phyloP scores from a whole-genome alignment of 2,113 vertebrate genomes.

The Columba livia region DNA sequence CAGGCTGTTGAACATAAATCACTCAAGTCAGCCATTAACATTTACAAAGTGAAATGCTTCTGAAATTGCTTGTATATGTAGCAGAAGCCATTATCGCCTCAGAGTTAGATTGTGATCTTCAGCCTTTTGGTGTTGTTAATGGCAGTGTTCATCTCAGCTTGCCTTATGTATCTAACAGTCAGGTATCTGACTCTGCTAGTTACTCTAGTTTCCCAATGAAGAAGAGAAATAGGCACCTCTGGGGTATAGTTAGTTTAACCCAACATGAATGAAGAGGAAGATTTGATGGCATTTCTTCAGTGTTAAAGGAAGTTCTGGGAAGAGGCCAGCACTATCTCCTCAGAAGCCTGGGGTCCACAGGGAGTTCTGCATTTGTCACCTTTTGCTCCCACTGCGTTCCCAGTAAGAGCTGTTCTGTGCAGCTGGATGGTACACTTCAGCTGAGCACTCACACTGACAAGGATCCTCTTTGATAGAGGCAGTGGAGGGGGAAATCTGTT shows the following conservation, averaged over 20 bases:
- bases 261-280: neutral
- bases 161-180: neutral
- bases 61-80: neutral
- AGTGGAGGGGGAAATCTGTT: neutral
- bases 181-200: neutral
- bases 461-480: neutral
- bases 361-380: neutral
- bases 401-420: neutral
- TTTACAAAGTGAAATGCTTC: neutral
- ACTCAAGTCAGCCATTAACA: neutral
- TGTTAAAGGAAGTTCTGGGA: neutral
- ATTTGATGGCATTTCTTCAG: neutral
- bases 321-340: accelerated
- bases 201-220: neutral
- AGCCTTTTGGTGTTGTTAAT: neutral
- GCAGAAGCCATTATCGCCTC: neutral
- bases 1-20: neutral
- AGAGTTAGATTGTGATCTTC: neutral
- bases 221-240: neutral
- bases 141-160: neutral
- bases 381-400: neutral
- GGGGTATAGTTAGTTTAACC: neutral
- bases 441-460: neutral
- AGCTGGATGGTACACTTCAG: neutral
- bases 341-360: neutral